These are phyloP conservation scores for Podocnemis expansa DNA, from an alignment of 2,113 vertebrate species.

Conservation along the genomic window DNA sequence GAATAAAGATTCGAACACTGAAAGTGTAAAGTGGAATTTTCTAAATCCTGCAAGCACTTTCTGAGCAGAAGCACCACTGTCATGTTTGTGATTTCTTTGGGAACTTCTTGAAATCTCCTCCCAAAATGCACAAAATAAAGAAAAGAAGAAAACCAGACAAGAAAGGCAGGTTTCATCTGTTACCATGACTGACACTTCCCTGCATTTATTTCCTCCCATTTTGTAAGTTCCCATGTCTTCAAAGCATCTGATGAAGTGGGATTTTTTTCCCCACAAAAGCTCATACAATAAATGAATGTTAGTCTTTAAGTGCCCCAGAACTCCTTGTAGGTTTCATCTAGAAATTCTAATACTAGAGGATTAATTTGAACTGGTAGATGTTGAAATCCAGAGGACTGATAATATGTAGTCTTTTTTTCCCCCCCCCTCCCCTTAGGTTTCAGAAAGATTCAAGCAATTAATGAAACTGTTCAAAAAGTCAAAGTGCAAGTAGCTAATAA, in stretches of 20 bases:
- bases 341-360: not conserved
- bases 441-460: conserved; percentile 91
- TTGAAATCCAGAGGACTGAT: not conserved
- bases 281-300: no score
- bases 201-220: no score
- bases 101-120: fast-evolving
- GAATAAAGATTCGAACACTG: not conserved
- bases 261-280: no score
- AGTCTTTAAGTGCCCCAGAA: no score
- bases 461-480: conserved; percentile 97
- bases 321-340: not conserved
- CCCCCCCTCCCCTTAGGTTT: conserved; percentile 81
- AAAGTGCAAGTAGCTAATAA: conserved; percentile 81
- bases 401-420: not conserved
- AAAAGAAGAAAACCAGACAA: no score
- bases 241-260: no score
- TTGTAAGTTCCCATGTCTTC: no score
- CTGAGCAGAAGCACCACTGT: not conserved
- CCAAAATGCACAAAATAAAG: not conserved
- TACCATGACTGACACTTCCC: no score
- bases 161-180: no score
- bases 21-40: not conserved
- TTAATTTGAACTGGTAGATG: not conserved
- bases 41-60: not conserved
- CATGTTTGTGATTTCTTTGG: not conserved